phyloP scores from a whole-genome alignment of 1,140 invertebrate genomes.

The Akabosia matsudoensis region DNA sequence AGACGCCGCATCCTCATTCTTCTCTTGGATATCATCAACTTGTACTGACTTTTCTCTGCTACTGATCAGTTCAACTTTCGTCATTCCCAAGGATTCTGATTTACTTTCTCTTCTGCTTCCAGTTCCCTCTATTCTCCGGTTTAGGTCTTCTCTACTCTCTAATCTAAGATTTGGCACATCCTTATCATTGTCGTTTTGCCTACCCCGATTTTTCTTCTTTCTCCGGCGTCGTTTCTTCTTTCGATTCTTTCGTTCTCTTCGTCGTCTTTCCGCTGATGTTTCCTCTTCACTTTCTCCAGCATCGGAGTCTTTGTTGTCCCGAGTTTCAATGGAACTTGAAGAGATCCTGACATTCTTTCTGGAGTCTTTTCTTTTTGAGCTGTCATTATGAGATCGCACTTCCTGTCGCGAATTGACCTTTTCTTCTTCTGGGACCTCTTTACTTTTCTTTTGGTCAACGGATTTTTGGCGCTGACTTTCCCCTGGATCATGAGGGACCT shows the following conservation, averaged over 20 bases:
- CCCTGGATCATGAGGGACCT: background rate
- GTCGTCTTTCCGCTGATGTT: background rate
- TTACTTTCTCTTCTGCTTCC: background rate
- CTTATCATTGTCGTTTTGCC: background rate
- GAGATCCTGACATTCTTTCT: no score
- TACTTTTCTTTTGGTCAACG: background rate
- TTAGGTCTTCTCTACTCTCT: background rate
- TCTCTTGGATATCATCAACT: no score
- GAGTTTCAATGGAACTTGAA: background rate
- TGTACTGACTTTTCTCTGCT: no score
- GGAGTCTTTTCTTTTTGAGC: no score
- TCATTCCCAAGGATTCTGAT: no score
- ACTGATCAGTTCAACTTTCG: no score
- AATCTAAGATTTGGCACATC: background rate
- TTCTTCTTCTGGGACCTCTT: background rate
- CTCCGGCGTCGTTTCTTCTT: background rate
- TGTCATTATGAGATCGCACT: conserved; percentile 4
- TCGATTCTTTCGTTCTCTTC: background rate
- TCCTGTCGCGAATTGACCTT: background rate
- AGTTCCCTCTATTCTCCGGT: background rate
- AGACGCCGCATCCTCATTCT: background rate
- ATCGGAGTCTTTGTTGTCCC: background rate
- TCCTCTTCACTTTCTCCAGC: background rate
- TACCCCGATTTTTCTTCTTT: conserved; percentile 2
- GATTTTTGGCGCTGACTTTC: background rate